Base-by-base conservation (phyloP, 2,113 vertebrate species). In the Jaculus jaculus region DNA sequence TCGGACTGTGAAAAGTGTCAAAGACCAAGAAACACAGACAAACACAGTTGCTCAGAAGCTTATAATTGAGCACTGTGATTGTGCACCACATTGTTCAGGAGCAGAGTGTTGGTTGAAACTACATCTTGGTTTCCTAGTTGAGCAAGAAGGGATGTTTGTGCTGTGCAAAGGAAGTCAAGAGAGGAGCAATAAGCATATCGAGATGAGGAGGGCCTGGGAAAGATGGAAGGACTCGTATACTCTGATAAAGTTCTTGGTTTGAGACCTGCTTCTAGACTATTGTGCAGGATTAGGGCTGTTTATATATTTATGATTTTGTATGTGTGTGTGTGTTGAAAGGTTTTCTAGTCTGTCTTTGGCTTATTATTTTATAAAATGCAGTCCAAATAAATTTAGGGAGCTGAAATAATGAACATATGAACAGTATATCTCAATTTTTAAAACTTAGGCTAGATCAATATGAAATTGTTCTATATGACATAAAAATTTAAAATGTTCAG, bases 341-440 rank as follows among this genome's bases (percentile, higher is more conserved):
- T 73, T 91, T 95, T 88, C 32, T 5, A 91, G 63, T 39, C n/a
- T 5, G 24, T 77, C 1, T 15, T 89, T 26, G 47, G 39, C 54
- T 77, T 61, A 83, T 63, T 63, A 23, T 72, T 93, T 72, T 74
- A 58, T 78, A 73, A 93, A 93, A 83, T 60, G 32, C 34, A 71
- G 28, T 42, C 28, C 32, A 85, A 90, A 78, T 23, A 6, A 89
- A 74, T 78, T 37, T 34, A 54, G 81, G 61, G 89, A 85, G 71
- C 69, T 68, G 26, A 91, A 85, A 77, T 89, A 81, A 87, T 83
- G 65, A 83, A 47, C 58, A 91, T 24, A 17, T 39, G 30, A 75
- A 89, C 42, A 66, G 18, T 5, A 80, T 68, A 6, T 42, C 30
- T 65, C 63, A 82, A 24, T 1, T 68, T 93, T 84, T 89, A 54